A percentile compares a stretch with the other conserved stretches of the same genome.
These are phyloP conservation scores for Hypomecis atomaria DNA, from an alignment of 2,888 invertebrate species.

Conservation along the genomic window DNA sequence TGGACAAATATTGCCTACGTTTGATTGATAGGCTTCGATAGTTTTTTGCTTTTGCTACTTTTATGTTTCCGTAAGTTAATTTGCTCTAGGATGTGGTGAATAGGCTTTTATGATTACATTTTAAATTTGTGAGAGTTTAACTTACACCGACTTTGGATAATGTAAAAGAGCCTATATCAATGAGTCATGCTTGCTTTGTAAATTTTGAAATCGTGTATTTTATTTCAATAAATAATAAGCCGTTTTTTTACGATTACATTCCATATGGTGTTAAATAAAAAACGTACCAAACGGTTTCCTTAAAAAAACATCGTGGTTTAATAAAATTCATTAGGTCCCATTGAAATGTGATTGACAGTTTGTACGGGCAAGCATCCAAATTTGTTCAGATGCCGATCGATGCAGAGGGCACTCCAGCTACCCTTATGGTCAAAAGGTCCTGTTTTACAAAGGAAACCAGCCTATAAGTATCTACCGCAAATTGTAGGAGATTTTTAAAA, in stretches of 20 bases:
- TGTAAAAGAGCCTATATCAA: background rate
- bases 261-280: slow-evolving; percentile 37
- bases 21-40: slow-evolving; percentile 27
- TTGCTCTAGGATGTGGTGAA: slow-evolving; percentile 14
- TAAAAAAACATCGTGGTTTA: slow-evolving; percentile 54
- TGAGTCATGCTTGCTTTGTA: background rate
- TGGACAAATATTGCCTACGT: slow-evolving; percentile 18
- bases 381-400: slow-evolving; percentile 65
- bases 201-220: background rate
- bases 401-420: slow-evolving; percentile 55
- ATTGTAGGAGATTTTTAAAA: background rate
- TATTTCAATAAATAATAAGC: background rate
- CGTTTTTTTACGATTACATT: slow-evolving; percentile 9
- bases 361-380: slow-evolving; percentile 64
- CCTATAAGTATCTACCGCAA: background rate
- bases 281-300: slow-evolving; percentile 34
- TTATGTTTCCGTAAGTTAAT: slow-evolving; percentile 26
- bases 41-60: slow-evolving; percentile 25
- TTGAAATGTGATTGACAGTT: slow-evolving; percentile 59
- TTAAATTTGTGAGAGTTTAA: background rate
- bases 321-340: slow-evolving; percentile 60
- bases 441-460: slow-evolving; percentile 24
- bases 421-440: slow-evolving; percentile 53
- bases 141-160: background rate
- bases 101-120: slow-evolving; percentile 3